Percentiles rank a stretch among this genome's conserved stretches.
Evolutionary conservation across 2,797 vertebrate species (phyloP).

Genomic region (Sciurus carolinensis): DNA sequence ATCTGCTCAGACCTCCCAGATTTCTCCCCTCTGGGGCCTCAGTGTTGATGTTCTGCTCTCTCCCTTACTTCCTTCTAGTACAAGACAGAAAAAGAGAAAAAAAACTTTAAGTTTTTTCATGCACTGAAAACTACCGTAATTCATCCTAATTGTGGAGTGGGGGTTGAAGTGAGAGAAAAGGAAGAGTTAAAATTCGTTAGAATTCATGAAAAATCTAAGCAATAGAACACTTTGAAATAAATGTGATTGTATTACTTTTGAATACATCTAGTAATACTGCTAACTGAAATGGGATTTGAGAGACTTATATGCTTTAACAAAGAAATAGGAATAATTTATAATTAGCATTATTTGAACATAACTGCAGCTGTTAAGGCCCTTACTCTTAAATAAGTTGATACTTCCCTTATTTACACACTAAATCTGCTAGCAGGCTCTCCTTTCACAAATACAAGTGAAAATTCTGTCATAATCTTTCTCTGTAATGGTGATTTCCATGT

Average conservation of each 20-base stretch:
- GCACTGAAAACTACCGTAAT: conserved; percentile 48
- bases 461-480: conserved; percentile 41
- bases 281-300: conserved; percentile 65
- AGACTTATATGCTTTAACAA: conserved; percentile 70
- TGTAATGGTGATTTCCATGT: conserved; percentile 52
- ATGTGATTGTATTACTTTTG: conserved; percentile 58
- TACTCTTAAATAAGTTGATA: conserved; percentile 49
- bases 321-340: conserved; percentile 66
- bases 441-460: conserved; percentile 68
- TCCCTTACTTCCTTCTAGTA: conserved; percentile 39
- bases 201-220: conserved; percentile 68
- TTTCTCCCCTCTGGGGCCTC: conserved; percentile 57
- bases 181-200: conserved; percentile 29
- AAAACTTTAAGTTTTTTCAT: conserved; percentile 14
- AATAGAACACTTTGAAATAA: conserved; percentile 71
- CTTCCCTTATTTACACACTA: conserved; percentile 39
- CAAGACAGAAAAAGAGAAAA: conserved; percentile 25
- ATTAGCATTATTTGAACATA: conserved; percentile 69
- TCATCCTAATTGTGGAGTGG: conserved; percentile 42
- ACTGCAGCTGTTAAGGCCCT: conserved; percentile 46
- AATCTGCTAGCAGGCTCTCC: conserved; percentile 24
- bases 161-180: background rate
- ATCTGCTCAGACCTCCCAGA: conserved; percentile 69
- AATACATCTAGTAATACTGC: conserved; percentile 53
- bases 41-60: conserved; percentile 54